Evolutionary conservation across 2,113 vertebrate species (phyloP), one percentile per base, ranked within the genome.

Genomic region (Rafetus swinhoei): DNA sequence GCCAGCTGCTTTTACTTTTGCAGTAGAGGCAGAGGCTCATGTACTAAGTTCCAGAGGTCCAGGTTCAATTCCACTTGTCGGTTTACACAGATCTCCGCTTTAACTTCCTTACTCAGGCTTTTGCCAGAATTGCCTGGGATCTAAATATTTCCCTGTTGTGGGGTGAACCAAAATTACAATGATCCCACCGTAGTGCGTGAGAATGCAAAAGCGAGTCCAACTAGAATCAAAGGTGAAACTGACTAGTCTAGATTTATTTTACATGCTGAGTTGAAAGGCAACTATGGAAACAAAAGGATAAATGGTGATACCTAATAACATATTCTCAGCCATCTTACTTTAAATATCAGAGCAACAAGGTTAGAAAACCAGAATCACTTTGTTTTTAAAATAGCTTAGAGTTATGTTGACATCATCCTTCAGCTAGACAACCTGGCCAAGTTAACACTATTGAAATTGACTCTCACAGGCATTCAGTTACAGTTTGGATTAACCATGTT

Each of bases 121-220:
- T 57, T 83, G 52, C 32, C 55, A 72, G 27, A 74, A 9, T 27
- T 45, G 88, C 9, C 24, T 9, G 0, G 4, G 9, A n/a, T n/a
- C 35, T 13, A 22, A 76, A 25, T 24, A 45, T 12, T 76, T 32
- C 32, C 88, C 76, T 4, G 1, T 18, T 29, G 8, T 16, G 25
- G 29, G 56, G 53, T 81, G 69, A 19, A 69, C 39, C 6, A 39
- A 79, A 3, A 45, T 81, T 83, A 1, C 16, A 81, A 14, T 21
- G 85, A 27, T 85, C 35, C 21, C 62, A 15, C 3, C 0, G 35
- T 25, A 54, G 7, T 45, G 12, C 3, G 0, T 27, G 19, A 52
- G 50, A 85, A 1, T 5, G 19, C 9, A 87, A 29, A 8, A 89
- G 13, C 0, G 0, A 84, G 39, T 16, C 52, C 77, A 10, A 54